Percentiles rank a stretch among this genome's conserved stretches.
Conservation (phyloP, 1,140 invertebrate genomes). For the Leguminivora glycinivorella region DNA sequence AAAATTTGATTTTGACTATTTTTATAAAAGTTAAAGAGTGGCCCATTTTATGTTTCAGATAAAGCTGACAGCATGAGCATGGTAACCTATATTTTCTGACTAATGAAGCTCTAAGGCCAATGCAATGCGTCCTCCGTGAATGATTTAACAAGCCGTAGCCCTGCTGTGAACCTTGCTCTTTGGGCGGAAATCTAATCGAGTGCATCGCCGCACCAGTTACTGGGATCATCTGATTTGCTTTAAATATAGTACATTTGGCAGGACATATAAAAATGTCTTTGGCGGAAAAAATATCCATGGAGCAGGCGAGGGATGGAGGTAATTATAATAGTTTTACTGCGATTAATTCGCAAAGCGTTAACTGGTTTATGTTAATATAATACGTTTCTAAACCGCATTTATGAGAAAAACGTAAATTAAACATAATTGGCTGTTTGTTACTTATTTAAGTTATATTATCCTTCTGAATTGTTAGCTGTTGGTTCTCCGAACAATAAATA, state of each 20-base stretch:
- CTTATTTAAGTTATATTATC: too few relatives aligned
- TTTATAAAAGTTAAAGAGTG: too few relatives aligned
- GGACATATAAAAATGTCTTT: background rate
- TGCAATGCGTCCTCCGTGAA: slow-evolving; percentile 12
- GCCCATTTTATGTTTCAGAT: too few relatives aligned
- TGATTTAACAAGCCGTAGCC: slow-evolving; percentile 21
- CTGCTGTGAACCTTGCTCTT: slow-evolving; percentile 23
- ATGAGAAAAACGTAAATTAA: background rate
- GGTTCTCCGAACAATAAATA: too few relatives aligned
- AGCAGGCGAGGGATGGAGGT: background rate
- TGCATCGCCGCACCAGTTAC: slow-evolving; percentile 11
- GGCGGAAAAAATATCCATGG: background rate
- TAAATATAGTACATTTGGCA: background rate
- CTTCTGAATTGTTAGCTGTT: too few relatives aligned
- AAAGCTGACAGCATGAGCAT: too few relatives aligned
- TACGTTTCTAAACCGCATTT: background rate
- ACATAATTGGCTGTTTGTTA: too few relatives aligned
- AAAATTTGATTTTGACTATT: too few relatives aligned
- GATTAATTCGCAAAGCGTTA: background rate
- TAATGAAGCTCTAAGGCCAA: background rate
- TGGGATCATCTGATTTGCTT: background rate
- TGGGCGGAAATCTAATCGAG: slow-evolving; percentile 18
- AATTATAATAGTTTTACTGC: background rate
- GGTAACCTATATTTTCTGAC: background rate
- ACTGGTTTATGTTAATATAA: background rate